Evolutionary conservation across 1,140 invertebrate species (phyloP).

Genomic region (Agrypnia vestita): DNA sequence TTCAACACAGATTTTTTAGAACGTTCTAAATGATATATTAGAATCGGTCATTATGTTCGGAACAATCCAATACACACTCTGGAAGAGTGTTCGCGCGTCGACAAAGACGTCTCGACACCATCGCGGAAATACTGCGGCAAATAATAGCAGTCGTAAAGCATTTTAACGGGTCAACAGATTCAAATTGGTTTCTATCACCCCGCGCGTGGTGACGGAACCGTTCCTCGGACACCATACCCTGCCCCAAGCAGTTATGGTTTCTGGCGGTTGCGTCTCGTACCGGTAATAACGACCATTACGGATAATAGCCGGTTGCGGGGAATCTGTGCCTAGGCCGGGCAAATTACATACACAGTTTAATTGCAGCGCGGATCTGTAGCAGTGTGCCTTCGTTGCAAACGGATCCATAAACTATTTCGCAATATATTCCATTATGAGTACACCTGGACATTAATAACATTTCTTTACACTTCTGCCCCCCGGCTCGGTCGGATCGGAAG

Average conservation of each 20-base stretch:
- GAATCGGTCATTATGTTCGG: too few relatives aligned
- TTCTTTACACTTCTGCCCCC: neutral
- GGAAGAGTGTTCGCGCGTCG: too few relatives aligned
- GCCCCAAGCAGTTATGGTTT: slow-evolving; percentile 25
- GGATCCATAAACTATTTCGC: slow-evolving; percentile 24
- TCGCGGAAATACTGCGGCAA: too few relatives aligned
- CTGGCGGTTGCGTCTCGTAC: neutral
- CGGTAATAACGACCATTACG: slow-evolving; percentile 18
- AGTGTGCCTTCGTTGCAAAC: neutral
- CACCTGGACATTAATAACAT: neutral
- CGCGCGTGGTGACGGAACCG: neutral
- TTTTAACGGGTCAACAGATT: slow-evolving; percentile 4
- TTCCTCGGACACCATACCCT: slow-evolving; percentile 3
- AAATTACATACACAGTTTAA: slow-evolving; percentile 35
- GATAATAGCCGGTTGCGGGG: slow-evolving; percentile 1
- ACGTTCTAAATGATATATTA: too few relatives aligned
- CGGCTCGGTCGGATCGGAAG: neutral
- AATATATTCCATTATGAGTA: neutral
- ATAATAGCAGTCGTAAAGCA: neutral
- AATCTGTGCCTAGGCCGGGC: slow-evolving; percentile 5
- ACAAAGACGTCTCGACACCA: too few relatives aligned
- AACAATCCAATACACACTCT: too few relatives aligned
- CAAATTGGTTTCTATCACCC: neutral
- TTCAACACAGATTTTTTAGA: too few relatives aligned
- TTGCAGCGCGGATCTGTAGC: slow-evolving; percentile 5